phyloP scores from a whole-genome alignment of 2,888 invertebrate species.

The Stenolophus ochropezus region DNA sequence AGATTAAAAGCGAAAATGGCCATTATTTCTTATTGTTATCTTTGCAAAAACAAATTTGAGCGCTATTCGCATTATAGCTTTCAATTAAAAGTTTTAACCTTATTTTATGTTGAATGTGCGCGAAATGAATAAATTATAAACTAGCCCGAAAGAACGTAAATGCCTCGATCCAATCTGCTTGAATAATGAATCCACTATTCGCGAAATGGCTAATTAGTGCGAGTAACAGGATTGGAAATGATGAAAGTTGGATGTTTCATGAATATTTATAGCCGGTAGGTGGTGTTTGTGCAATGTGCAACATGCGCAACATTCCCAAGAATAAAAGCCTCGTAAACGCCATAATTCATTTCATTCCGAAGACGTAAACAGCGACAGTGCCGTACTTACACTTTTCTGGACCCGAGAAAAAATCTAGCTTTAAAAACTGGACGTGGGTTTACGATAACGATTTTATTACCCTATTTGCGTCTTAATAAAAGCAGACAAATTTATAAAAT shows the following conservation, averaged over 20 bases:
- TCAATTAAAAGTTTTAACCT: not conserved
- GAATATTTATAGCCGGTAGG: not conserved
- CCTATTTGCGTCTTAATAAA: too few species aligned
- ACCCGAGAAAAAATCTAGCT: too few species aligned
- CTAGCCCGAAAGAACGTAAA: not conserved
- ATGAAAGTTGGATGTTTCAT: not conserved
- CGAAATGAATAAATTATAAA: not conserved
- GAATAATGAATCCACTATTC: not conserved
- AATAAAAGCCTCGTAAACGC: slow-evolving; percentile 9
- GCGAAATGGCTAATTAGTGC: not conserved
- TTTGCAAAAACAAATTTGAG: too few species aligned
- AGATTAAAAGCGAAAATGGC: too few species aligned
- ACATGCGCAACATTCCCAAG: not conserved
- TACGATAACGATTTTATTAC: too few species aligned
- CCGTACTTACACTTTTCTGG: not conserved
- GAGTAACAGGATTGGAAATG: not conserved
- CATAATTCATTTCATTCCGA: slow-evolving; percentile 40
- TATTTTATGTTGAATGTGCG: not conserved
- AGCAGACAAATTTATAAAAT: too few species aligned
- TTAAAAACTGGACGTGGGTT: too few species aligned
- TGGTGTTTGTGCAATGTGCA: not conserved
- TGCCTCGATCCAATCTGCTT: not conserved
- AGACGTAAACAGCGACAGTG: not conserved
- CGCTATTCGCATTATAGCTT: too few species aligned
- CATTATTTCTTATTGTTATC: too few species aligned